Conservation (phyloP, 2,113 vertebrate species). For the Donacobius atricapilla region DNA sequence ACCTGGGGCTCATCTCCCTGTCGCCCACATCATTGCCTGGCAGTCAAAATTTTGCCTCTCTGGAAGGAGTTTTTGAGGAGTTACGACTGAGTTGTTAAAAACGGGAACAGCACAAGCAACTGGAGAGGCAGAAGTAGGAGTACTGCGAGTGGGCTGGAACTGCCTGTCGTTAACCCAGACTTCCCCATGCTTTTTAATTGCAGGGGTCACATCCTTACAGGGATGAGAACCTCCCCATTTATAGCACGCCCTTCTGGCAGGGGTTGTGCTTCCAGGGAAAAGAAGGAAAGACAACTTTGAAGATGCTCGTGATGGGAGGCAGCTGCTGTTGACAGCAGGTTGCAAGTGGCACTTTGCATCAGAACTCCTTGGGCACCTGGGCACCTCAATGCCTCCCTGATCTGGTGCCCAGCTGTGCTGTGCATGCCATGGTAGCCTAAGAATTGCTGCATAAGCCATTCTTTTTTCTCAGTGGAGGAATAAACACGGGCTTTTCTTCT, state of each 20-base stretch:
- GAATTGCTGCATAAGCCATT: neutral
- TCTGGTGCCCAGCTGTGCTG: neutral
- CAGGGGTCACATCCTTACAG: neutral
- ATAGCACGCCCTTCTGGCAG: neutral
- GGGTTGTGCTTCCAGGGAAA: neutral
- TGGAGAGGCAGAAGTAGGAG: neutral
- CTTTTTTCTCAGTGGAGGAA: neutral
- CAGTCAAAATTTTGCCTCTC: neutral
- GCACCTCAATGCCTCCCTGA: neutral
- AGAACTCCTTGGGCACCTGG: neutral
- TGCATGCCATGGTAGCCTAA: neutral
- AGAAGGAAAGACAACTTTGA: neutral
- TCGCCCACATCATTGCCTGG: rapidly evolving
- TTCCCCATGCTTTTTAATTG: neutral
- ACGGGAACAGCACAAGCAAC: neutral
- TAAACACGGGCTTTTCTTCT: neutral
- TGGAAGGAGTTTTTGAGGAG: neutral
- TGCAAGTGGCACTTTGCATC: neutral
- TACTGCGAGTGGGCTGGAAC: neutral
- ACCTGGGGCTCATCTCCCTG: neutral
- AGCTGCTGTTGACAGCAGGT: neutral
- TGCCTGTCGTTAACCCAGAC: neutral
- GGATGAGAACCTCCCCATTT: neutral
- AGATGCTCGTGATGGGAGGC: neutral
- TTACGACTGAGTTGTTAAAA: neutral